phyloP scores from a whole-genome alignment of 2,797 vertebrate genomes.

The Neoniphon sammara region DNA sequence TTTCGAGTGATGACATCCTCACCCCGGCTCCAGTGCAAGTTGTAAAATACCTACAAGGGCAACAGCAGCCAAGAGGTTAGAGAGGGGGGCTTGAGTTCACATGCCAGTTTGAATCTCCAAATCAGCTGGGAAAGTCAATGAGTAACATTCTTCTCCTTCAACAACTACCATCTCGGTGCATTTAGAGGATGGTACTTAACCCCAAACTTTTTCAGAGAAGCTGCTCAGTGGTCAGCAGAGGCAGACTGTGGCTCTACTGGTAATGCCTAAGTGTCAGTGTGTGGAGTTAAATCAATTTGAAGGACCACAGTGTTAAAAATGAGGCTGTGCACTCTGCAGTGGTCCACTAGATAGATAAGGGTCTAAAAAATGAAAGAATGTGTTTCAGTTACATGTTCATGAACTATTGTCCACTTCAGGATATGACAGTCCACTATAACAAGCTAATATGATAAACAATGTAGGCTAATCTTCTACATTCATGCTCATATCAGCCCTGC shows the following conservation, averaged over 20 bases:
- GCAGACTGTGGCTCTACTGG: conserved; percentile 1
- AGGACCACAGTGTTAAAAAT: background rate
- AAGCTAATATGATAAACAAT: background rate
- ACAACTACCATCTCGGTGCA: too few species aligned
- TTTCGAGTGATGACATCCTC: too few species aligned
- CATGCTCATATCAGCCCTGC: background rate
- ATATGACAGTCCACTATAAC: background rate
- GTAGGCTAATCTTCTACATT: background rate
- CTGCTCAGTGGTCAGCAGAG: background rate
- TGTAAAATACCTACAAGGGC: background rate
- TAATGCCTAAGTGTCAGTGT: background rate
- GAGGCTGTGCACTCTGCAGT: background rate
- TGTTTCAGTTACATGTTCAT: too few species aligned
- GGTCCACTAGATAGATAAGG: background rate
- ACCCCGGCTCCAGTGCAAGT: too few species aligned
- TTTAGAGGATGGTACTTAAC: too few species aligned
- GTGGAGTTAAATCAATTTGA: background rate
- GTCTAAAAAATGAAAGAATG: background rate
- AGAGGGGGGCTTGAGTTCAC: background rate
- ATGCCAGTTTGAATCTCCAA: background rate
- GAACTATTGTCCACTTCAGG: too few species aligned
- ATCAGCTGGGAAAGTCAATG: too few species aligned
- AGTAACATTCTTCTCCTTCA: too few species aligned
- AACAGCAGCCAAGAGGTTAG: background rate
- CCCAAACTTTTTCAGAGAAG: background rate